These are phyloP conservation scores for Xiphias gladius DNA, from an alignment of 2,113 vertebrate genomes.

Conservation along the genomic window DNA sequence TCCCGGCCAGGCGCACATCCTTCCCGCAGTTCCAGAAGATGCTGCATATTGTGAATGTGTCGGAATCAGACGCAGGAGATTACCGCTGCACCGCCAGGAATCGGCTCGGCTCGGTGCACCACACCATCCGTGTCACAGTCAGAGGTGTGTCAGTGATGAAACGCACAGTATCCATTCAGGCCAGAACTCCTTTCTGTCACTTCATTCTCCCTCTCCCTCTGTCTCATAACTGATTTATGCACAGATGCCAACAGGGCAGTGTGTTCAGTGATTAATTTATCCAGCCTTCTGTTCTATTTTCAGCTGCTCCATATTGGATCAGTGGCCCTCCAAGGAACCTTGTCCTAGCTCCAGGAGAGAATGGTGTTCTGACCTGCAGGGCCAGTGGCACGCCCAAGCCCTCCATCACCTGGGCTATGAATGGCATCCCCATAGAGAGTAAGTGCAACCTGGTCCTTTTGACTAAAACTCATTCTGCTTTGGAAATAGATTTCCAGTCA, in stretches of 20 bases:
- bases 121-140: constrained; percentile 90
- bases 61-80: constrained; percentile 92
- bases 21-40: constrained; percentile 93
- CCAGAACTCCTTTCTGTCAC: constrained; percentile 9
- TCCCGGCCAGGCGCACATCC: constrained; percentile 87
- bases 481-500: background rate
- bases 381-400: constrained; percentile 94
- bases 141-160: constrained; percentile 87
- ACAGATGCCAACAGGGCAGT: constrained; percentile 35
- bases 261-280: constrained; percentile 65
- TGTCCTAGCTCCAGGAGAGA: constrained; percentile 93
- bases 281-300: constrained; percentile 54
- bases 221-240: constrained; percentile 64
- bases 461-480: background rate
- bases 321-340: constrained; percentile 90
- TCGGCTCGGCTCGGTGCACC: constrained; percentile 84
- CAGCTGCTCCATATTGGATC: constrained; percentile 98
- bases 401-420: constrained; percentile 90
- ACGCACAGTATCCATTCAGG: background rate
- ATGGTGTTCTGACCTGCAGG: constrained; percentile 90
- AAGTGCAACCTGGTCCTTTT: constrained; percentile 66
- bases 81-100: constrained; percentile 94
- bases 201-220: constrained; percentile 23
- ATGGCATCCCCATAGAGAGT: constrained; percentile 93
- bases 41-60: constrained; percentile 90